These are phyloP conservation scores for Leucoraja ocellata DNA, from an alignment of 2,797 vertebrate species.

Conservation along the genomic window DNA sequence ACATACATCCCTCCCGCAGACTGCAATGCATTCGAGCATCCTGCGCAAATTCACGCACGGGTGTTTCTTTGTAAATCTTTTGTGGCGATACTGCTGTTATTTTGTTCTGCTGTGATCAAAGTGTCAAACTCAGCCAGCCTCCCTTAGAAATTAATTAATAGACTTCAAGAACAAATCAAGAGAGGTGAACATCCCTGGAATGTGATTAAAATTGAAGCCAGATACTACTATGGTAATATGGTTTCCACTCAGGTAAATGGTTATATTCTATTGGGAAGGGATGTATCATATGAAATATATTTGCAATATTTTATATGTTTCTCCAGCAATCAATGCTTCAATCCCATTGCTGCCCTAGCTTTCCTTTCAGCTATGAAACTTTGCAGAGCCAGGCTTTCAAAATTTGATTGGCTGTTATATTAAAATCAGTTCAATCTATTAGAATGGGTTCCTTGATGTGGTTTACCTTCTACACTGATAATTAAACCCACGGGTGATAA, in stretches of 20 bases:
- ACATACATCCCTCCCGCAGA: not conserved
- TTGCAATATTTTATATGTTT: not conserved
- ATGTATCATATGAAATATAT: constrained; percentile 41
- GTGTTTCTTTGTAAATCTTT: not conserved
- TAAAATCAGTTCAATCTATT: not conserved
- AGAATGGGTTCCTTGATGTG: not conserved
- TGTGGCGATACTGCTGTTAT: not conserved
- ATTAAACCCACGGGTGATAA: constrained; percentile 32
- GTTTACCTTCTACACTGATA: constrained; percentile 24
- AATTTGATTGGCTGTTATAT: constrained; percentile 13
- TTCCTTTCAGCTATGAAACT: not conserved
- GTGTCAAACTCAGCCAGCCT: constrained; percentile 49
- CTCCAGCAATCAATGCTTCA: not conserved
- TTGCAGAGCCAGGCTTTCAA: not conserved
- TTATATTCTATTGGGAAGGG: constrained; percentile 42
- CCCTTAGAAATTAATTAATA: constrained; percentile 61
- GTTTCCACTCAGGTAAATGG: constrained; percentile 19
- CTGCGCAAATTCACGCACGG: not conserved
- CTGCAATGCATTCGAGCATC: not conserved
- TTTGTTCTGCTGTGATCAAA: constrained; percentile 24
- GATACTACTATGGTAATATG: constrained; percentile 45
- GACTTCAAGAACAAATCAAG: constrained; percentile 51
- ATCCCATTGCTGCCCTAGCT: not conserved
- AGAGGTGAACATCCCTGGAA: constrained; percentile 52
- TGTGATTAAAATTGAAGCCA: constrained; percentile 50